Conservation (phyloP, 2,113 vertebrate genomes). For the Sarotherodon lohbergeri region DNA sequence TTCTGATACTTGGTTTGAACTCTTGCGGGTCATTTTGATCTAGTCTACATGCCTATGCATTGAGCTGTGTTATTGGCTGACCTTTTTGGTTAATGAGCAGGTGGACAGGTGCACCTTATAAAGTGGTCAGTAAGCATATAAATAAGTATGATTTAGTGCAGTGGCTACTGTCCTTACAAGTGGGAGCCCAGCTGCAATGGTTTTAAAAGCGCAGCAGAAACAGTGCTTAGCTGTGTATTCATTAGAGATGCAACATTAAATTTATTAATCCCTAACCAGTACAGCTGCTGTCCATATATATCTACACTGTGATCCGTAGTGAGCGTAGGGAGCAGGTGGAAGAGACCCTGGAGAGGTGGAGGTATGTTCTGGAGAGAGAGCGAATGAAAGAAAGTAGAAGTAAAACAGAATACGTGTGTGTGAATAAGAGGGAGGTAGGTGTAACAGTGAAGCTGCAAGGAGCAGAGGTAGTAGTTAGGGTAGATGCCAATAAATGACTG, state of each 20-base stretch:
- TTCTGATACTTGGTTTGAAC: neutral
- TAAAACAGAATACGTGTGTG: neutral
- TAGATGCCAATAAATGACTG: neutral
- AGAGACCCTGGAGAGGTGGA: neutral
- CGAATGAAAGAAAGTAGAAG: neutral
- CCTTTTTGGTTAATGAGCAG: neutral
- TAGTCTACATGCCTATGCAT: neutral
- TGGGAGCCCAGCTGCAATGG: neutral
- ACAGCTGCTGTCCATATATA: neutral
- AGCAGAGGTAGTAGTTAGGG: neutral
- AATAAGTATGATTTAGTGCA: neutral
- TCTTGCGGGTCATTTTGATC: neutral
- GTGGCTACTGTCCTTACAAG: neutral
- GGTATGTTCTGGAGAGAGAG: neutral
- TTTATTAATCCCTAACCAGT: neutral
- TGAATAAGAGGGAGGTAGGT: neutral
- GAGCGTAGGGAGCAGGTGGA: neutral
- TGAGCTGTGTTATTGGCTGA: neutral
- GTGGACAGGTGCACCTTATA: neutral
- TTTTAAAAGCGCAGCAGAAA: neutral
- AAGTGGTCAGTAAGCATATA: neutral
- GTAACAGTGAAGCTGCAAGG: neutral
- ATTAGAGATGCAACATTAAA: neutral
- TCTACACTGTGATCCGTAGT: neutral
- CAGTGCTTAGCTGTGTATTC: neutral